Base-by-base conservation (phyloP, 2,888 invertebrate genomes). In the Hirudinaria manillensis region DNA sequence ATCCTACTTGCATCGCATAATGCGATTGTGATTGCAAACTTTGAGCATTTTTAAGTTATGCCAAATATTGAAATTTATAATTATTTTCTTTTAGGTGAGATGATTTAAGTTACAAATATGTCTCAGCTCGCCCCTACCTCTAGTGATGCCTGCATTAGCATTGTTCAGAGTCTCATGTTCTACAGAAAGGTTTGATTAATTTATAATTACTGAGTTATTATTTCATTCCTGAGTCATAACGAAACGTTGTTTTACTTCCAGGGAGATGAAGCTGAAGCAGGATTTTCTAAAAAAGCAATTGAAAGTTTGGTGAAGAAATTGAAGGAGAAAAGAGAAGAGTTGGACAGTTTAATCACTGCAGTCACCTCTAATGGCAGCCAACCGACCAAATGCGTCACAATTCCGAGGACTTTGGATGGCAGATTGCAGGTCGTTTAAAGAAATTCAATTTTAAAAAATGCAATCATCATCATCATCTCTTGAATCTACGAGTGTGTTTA, bases 361-460 rank as follows among this genome's bases (percentile, higher is more conserved):
- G 96, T 99, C 75, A 96, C 97, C 3, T 96, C 97, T n/a, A 97
- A 94, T 87, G 99, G 99, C 71, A 93, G 94, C 29, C 94, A 95
- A 85, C 95, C 93, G 0, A 94, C 95, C 83, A 97, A 96, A 89
- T 99, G 99, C 88, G 97, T 99, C 36, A 99, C 99, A 0, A 99
- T 99, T 83, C 98, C 96, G 84, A 89, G 99, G 81, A 99, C 99
- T 4, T 88, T 99, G 34, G 99, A 99, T 88, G 99, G 99, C 6
- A 88, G 99, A 81, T 87, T 99, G 80, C 99, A 99, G 90, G 96
- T 95, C 82, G 78, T 61, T 45, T 19, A 4, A 7, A 29, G 19
- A 51, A n/a, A 6, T 68, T 34, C 6, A 10, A 34, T 68, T 68
- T 24, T 24, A 19, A 19, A 13, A 10, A 24, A 24, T 65, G 13